These are phyloP conservation scores for Tachina fera DNA, from an alignment of 2,888 invertebrate genomes.

Conservation along the genomic window DNA sequence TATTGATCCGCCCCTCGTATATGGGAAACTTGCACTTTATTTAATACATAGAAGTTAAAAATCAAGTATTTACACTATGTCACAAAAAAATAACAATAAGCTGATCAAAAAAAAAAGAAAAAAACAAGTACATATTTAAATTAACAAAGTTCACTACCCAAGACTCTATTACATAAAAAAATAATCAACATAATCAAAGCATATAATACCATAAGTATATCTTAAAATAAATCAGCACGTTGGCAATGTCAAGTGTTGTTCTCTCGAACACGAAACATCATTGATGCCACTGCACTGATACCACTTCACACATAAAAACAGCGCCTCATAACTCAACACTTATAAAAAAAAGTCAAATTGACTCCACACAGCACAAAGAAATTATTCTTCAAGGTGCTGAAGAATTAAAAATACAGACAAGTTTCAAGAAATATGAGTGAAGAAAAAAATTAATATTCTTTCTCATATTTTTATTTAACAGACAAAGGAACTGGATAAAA, in stretches of 20 bases:
- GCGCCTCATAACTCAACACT: constrained; percentile 67
- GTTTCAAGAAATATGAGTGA: constrained; percentile 23
- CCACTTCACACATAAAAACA: constrained; percentile 48
- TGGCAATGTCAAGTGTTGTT: constrained; percentile 70
- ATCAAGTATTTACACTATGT: too few relatives aligned
- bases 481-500: constrained; percentile 59
- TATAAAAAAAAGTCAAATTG: constrained; percentile 26
- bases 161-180: not conserved
- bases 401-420: constrained; percentile 44
- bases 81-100: too few relatives aligned
- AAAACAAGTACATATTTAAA: too few relatives aligned
- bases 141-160: not conserved
- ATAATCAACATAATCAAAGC: not conserved
- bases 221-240: constrained; percentile 65
- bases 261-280: constrained; percentile 68
- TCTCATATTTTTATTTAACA: constrained; percentile 30
- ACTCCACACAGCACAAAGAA: constrained; percentile 15
- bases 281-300: constrained; percentile 66
- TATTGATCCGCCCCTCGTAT: too few relatives aligned
- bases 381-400: constrained; percentile 47
- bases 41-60: too few relatives aligned
- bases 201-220: constrained; percentile 29
- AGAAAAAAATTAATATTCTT: constrained; percentile 12
- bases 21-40: too few relatives aligned
- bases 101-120: too few relatives aligned